Percentiles rank a stretch among this genome's conserved stretches.
These are phyloP conservation scores for Diaprepes abbreviatus DNA, from an alignment of 2,888 invertebrate species.

Conservation along the genomic window DNA sequence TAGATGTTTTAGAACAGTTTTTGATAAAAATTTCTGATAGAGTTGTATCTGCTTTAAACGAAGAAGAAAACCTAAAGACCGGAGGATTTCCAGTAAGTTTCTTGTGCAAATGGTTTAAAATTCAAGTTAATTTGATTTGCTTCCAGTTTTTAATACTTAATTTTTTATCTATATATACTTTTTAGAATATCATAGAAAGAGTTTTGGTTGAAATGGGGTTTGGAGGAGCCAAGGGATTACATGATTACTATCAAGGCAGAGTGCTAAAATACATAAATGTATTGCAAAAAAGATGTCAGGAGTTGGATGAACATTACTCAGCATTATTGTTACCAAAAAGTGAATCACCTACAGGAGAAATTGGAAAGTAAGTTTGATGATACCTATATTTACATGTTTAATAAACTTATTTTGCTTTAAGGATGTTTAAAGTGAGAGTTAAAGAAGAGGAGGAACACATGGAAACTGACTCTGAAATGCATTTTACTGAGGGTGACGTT, in stretches of 20 bases:
- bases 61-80: constrained; percentile 65
- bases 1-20: constrained; percentile 69
- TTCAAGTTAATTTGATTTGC: too few relatives aligned
- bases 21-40: constrained; percentile 68
- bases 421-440: constrained; percentile 58
- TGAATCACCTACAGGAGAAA: constrained; percentile 56
- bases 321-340: constrained; percentile 57
- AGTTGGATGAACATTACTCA: constrained; percentile 60
- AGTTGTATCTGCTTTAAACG: constrained; percentile 71
- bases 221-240: constrained; percentile 71
- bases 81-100: constrained; percentile 70
- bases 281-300: constrained; percentile 60
- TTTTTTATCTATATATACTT: too few relatives aligned
- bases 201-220: constrained; percentile 74
- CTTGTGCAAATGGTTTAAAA: background rate
- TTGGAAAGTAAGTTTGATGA: constrained; percentile 56
- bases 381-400: too few relatives aligned
- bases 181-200: constrained; percentile 74
- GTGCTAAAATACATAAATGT: constrained; percentile 63
- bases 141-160: too few relatives aligned
- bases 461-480: constrained; percentile 60
- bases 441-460: constrained; percentile 59
- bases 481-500: constrained; percentile 55
- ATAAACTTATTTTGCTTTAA: constrained; percentile 47
- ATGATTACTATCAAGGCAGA: constrained; percentile 72